A percentile compares a stretch with the other conserved stretches of the same genome.
These are phyloP conservation scores for Blera fallax DNA, from an alignment of 2,888 invertebrate species.

Conservation along the genomic window DNA sequence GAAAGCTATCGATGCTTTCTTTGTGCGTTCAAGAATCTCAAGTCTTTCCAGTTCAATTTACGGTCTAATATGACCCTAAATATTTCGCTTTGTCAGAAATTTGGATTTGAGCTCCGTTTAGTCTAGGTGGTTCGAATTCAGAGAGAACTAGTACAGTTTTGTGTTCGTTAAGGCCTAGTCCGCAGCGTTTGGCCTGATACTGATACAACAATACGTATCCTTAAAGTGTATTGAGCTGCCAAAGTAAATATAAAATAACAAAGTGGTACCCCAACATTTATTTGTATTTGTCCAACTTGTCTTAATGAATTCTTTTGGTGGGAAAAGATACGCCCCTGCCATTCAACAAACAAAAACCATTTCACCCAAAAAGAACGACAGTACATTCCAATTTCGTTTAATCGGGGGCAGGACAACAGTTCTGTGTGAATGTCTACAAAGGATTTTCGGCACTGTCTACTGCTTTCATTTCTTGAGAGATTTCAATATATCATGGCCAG, in stretches of 20 bases:
- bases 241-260: background rate
- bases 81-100: no score
- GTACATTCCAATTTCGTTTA: conserved; percentile 16
- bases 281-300: background rate
- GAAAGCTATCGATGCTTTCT: no score
- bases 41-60: no score
- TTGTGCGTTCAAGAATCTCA: no score
- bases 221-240: no score
- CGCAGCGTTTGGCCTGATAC: no score
- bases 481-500: conserved; percentile 52
- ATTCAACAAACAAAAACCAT: background rate
- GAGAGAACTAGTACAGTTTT: no score
- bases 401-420: conserved; percentile 26
- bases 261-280: background rate
- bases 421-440: background rate
- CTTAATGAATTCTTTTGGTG: background rate
- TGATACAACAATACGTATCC: no score
- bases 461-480: background rate
- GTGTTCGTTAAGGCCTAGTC: no score
- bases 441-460: background rate
- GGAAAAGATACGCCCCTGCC: background rate
- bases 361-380: background rate
- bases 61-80: no score
- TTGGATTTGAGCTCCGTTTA: no score
- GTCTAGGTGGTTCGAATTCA: no score